Evolutionary conservation across 2,888 invertebrate species (phyloP).

Genomic region (Epirrhoe tristata): DNA sequence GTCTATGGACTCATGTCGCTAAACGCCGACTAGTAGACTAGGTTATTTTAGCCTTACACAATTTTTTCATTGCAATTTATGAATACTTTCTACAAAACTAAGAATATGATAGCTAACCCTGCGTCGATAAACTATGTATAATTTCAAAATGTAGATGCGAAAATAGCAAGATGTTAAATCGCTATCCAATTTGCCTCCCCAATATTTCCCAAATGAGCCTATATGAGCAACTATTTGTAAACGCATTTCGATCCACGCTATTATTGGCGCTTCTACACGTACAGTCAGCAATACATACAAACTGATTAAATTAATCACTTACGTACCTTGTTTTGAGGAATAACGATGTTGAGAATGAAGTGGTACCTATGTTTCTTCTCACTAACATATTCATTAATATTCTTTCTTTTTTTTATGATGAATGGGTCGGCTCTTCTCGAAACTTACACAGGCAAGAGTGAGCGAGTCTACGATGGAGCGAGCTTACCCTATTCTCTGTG

Average conservation of each 20-base stretch:
- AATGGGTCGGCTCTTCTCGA: too few relatives aligned
- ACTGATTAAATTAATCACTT: neutral
- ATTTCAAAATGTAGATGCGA: conserved; percentile 7
- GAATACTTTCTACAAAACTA: neutral
- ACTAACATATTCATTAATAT: too few relatives aligned
- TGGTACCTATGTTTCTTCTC: too few relatives aligned
- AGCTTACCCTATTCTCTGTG: too few relatives aligned
- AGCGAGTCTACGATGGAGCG: too few relatives aligned
- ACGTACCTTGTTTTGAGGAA: too few relatives aligned
- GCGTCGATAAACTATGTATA: neutral
- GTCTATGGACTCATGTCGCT: too few relatives aligned
- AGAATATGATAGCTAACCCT: neutral
- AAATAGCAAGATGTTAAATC: conserved; percentile 10
- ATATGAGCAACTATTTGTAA: conserved; percentile 34
- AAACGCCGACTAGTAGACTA: neutral
- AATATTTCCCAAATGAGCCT: conserved; percentile 21
- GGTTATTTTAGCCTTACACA: conserved; percentile 32
- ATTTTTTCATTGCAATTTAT: neutral
- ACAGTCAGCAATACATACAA: neutral
- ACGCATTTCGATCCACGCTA: conserved; percentile 27
- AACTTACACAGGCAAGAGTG: too few relatives aligned
- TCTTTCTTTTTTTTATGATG: too few relatives aligned
- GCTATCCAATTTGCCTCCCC: conserved; percentile 19
- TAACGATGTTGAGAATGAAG: too few relatives aligned
- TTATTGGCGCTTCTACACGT: conserved; percentile 8